Conservation (phyloP, 2,113 vertebrate genomes). For the human (Homo sapiens) region GRCh38 chr7:7245501-7246000, state of each 20-base stretch:
- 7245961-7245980: conserved; percentile 42
- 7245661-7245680: conserved; percentile 28
- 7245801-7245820: not conserved
- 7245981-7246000: conserved; percentile 31
- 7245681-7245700: not conserved
- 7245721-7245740: conserved; percentile 22
- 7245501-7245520: conserved; percentile 53
- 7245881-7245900: conserved; percentile 65
- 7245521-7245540: conserved; percentile 13
- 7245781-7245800: not conserved
- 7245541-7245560: conserved; percentile 27
- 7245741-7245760: not conserved
- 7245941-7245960: conserved; percentile 59
- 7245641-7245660: not conserved
- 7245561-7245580: not conserved
- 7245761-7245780: conserved; percentile 20
- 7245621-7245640: not conserved
- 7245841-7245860: conserved; percentile 26
- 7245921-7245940: conserved; percentile 73
- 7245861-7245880: conserved; percentile 29
- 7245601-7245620: not conserved
- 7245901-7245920: conserved; percentile 56
- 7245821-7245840: conserved; percentile 21
- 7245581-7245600: conserved; percentile 31
- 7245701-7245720: not conserved